Percentiles rank a stretch among this genome's conserved stretches.
These are phyloP conservation scores for Tryphoninae sp. DNA, from an alignment of 2,888 invertebrate species.

Conservation along the genomic window DNA sequence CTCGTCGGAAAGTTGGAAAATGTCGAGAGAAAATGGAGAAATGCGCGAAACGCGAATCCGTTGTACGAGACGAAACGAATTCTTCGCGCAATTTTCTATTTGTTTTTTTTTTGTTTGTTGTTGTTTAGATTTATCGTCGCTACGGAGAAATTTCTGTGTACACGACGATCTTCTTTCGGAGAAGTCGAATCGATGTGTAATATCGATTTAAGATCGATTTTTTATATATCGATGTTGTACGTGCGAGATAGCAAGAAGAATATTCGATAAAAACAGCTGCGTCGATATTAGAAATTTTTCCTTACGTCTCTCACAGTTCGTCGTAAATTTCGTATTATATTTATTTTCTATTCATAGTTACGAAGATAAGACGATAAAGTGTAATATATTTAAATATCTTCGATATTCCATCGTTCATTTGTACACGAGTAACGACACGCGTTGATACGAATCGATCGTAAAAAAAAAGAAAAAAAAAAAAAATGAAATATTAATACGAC, in stretches of 20 bases:
- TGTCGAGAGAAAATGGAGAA: background rate
- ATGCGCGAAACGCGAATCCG: background rate
- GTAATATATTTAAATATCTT: background rate
- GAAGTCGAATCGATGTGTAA: no score
- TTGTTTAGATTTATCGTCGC: no score
- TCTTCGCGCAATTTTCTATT: no score
- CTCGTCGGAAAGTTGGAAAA: conserved; percentile 1
- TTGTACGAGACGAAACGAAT: no score
- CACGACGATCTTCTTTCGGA: no score
- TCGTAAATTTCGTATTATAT: no score
- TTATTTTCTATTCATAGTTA: background rate
- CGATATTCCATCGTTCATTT: background rate
- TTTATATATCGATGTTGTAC: background rate
- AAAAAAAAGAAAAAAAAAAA: background rate
- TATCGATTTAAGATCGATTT: no score
- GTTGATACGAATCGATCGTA: background rate
- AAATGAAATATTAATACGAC: no score
- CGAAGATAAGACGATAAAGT: background rate
- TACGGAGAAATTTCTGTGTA: no score
- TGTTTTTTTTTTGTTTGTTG: no score
- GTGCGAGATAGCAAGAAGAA: background rate
- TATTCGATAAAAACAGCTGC: no score
- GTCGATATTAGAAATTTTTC: background rate
- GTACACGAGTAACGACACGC: background rate
- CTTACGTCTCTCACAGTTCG: no score